Base-by-base conservation (phyloP, 1,140 invertebrate genomes). In the honey bee (Apis mellifera) region DNA sequence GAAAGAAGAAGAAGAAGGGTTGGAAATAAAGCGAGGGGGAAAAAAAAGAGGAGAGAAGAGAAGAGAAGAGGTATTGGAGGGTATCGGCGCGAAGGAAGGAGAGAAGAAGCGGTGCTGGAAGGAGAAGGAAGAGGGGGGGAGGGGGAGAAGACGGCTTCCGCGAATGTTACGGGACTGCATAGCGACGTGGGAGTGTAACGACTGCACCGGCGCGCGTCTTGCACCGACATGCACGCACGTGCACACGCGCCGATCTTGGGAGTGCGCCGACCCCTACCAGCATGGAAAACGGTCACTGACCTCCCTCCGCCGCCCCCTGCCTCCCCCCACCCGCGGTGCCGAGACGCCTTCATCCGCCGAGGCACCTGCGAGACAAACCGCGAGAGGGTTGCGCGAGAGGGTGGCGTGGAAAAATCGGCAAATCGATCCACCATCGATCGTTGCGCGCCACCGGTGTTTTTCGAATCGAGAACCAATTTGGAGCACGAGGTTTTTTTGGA, bases 111-210 rank as follows among this genome's bases (percentile, higher is more conserved):
- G 21, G 62, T 72, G 64, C 19, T 82, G 19, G 72, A 82, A 82
- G 32, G 55, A 68, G 70, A 64, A 59, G 8, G 73, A 77, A 81
- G 59, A 32, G 76, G 55, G 48, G 75, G 55, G 73, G 59, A 83
- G 73, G 69, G 73, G 69, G 81, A 77, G 76, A 64, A 75, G 87
- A 73, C 66, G 83, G 88, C 87, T 94, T 94, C 94, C 90, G 91
- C 92, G 93, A 94, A 94, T 92, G 90, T 94, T 94, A 94, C 94
- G 94, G 94, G 92, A 94, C 92, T 91, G 91, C 91, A 93, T 93
- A 90, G 90, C 91, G 90, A 94, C 92, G 93, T 94, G 93, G 93
- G 93, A 93, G 93, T 94, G 91, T 91, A 92, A 84, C 84, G 86
- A 84, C 82, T 91, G 87, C 89, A 88, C 74, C 84, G 84, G 80